Evolutionary conservation across 2,113 vertebrate genomes (phyloP), one percentile per base, ranked within the genome.

Genomic region (Rafetus swinhoei): DNA sequence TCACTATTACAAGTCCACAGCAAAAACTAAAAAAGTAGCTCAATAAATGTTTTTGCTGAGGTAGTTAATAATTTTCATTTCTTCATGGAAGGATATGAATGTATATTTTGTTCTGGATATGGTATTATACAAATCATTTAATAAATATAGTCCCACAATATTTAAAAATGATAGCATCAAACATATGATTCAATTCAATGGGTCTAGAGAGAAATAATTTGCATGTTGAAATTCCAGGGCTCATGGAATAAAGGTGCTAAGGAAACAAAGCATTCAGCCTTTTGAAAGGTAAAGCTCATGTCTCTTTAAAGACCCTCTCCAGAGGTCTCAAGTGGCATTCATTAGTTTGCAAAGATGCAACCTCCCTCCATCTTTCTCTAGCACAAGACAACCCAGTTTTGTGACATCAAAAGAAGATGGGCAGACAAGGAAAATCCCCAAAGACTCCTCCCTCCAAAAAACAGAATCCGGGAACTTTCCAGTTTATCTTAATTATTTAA

Each of bases 241-340:
- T 85, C 6, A 3, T 11, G 3, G 45, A 50, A 77, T 77, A 50
- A 24, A 76, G 39, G 12, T 50, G 22, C 74, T 76, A 13, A 21
- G 32, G 89, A 88, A 92, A 21, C 60, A 94, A 13, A 90, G 45
- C 18, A 88, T 90, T 79, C 91, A 88, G 3, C 60, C 81, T 69
- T 52, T 82, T 13, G 65, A 25, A 79, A 32, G 5, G 82, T 22
- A 80, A 55, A 91, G 52, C 24, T 76, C 15, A 85, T 79, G 3
- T 77, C n/a, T 86, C 45, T 81, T 84, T 69, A 93, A 95, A 18
- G 27, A 84, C 53, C 60, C 93, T 1, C 0, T 10, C 1, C 1
- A 21, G 6, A 53, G 1, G 5, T 60, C 2, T 89, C 86, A 72
- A 72, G 13, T 74, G 53, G 29, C 76, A 19, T 0, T 86, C 18